phyloP scores from a whole-genome alignment of 2,888 invertebrate genomes.

The Merodon equestris region DNA sequence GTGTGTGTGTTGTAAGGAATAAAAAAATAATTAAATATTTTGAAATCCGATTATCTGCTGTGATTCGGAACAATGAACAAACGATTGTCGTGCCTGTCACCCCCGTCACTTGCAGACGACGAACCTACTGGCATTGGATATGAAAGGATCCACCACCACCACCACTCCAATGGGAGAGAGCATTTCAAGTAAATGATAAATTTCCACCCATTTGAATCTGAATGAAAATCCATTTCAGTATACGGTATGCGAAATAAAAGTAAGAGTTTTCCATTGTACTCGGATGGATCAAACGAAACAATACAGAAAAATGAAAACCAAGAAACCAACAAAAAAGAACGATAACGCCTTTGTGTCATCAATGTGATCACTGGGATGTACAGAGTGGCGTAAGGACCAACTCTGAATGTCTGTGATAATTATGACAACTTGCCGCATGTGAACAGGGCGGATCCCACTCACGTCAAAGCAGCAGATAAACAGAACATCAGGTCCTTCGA shows the following conservation, averaged over 20 bases:
- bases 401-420: conserved; percentile 52
- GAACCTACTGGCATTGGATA: conserved; percentile 28
- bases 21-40: conserved; percentile 67
- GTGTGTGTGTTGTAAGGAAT: conserved; percentile 45
- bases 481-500: conserved; percentile 41
- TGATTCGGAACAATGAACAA: conserved; percentile 59
- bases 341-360: conserved; percentile 45
- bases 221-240: conserved; percentile 57
- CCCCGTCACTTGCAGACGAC: conserved; percentile 61
- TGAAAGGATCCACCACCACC: conserved; percentile 52
- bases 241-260: conserved; percentile 42
- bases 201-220: conserved; percentile 66
- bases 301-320: conserved; percentile 44
- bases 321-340: conserved; percentile 16
- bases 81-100: conserved; percentile 56
- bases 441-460: conserved; percentile 40
- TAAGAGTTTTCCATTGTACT: conserved; percentile 64
- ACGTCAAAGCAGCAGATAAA: conserved; percentile 19
- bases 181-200: conserved; percentile 54
- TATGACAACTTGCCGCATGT: conserved; percentile 54
- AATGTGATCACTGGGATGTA: conserved; percentile 46
- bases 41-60: conserved; percentile 63
- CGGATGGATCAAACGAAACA: conserved; percentile 62
- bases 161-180: conserved; percentile 30
- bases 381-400: conserved; percentile 17